phyloP scores from a whole-genome alignment of 2,797 vertebrate genomes.

The Pantherophis alleghaniensis region DNA sequence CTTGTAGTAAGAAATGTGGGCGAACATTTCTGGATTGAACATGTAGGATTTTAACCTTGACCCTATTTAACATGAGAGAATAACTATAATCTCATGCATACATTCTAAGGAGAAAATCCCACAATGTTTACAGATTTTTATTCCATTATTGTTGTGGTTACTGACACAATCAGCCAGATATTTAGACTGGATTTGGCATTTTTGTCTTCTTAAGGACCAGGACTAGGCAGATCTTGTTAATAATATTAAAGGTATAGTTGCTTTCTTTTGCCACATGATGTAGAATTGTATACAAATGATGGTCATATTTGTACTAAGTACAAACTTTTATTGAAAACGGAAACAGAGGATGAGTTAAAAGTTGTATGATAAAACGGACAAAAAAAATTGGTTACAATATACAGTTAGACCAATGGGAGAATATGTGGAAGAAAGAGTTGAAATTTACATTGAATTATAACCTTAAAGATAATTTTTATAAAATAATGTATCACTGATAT shows the following conservation, averaged over 20 bases:
- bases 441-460: background rate
- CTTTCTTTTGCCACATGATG: background rate
- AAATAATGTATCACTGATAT: background rate
- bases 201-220: background rate
- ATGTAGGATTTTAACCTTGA: background rate
- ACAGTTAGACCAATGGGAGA: background rate
- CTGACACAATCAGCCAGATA: background rate
- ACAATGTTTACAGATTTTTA: background rate
- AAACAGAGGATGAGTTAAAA: background rate
- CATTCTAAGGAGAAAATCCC: background rate
- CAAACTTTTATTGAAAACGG: background rate
- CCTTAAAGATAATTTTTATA: background rate
- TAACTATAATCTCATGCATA: background rate
- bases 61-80: background rate
- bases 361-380: background rate
- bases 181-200: background rate
- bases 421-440: background rate
- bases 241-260: background rate
- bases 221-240: background rate
- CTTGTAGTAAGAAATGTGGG: background rate
- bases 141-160: background rate
- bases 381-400: background rate
- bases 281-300: background rate
- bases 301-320: background rate
- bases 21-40: background rate